Evolutionary conservation across 2,888 invertebrate genomes (phyloP).

Genomic region (Catocala fraxini): DNA sequence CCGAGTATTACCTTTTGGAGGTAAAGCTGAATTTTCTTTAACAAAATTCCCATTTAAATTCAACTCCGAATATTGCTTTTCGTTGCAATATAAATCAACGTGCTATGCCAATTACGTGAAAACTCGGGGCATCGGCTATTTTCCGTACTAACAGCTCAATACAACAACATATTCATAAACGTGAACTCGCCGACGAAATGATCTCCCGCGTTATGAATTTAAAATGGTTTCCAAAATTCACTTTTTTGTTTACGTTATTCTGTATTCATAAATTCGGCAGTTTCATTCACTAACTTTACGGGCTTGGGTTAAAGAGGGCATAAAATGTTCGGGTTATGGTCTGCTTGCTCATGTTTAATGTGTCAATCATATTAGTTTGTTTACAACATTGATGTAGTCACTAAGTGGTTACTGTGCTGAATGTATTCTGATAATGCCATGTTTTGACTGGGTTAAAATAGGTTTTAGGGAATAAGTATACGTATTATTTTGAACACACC

Average conservation of each 20-base stretch:
- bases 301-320: slow-evolving; percentile 23
- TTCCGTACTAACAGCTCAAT: slow-evolving; percentile 13
- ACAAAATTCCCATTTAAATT: not conserved
- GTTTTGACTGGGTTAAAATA: too few species aligned
- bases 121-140: slow-evolving; percentile 14
- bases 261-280: slow-evolving; percentile 35
- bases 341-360: slow-evolving; percentile 13
- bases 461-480: too few species aligned
- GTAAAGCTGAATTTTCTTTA: not conserved
- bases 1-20: not conserved
- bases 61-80: slow-evolving; percentile 13
- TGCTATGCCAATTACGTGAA: slow-evolving; percentile 11
- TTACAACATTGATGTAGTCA: too few species aligned
- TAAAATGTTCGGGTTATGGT: slow-evolving; percentile 19
- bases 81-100: slow-evolving; percentile 13
- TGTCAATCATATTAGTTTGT: slow-evolving; percentile 6
- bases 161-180: slow-evolving; percentile 18
- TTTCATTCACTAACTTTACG: slow-evolving; percentile 25
- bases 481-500: too few species aligned
- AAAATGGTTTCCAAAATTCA: slow-evolving; percentile 29
- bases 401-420: too few species aligned
- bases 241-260: slow-evolving; percentile 31
- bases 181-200: slow-evolving; percentile 27
- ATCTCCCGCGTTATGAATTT: slow-evolving; percentile 29
- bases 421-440: too few species aligned